These are phyloP conservation scores for Pempheris klunzingeri DNA, from an alignment of 2,797 vertebrate species.

Conservation along the genomic window DNA sequence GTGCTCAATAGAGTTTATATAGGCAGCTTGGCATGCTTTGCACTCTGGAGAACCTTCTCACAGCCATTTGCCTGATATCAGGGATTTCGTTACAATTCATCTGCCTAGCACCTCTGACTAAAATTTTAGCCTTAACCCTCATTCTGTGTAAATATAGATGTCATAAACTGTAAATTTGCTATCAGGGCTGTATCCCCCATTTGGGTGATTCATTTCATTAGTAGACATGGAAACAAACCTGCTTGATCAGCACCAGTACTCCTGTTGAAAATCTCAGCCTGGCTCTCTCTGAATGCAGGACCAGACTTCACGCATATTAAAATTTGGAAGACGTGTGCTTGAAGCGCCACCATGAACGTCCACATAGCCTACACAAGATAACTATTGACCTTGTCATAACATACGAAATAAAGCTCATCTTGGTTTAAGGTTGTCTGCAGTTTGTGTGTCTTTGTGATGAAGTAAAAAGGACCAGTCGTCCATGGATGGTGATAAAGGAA, in stretches of 20 bases:
- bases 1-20: conserved; percentile 74
- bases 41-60: conserved; percentile 82
- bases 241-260: conserved; percentile 65
- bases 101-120: conserved; percentile 82
- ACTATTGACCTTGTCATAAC: conserved; percentile 81
- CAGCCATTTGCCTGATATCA: conserved; percentile 88
- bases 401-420: conserved; percentile 87
- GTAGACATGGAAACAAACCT: conserved; percentile 63
- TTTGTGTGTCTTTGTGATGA: background rate
- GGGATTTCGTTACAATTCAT: conserved; percentile 87
- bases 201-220: conserved; percentile 73
- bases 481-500: no score
- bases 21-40: conserved; percentile 85
- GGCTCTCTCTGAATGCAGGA: conserved; percentile 76
- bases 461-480: background rate
- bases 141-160: conserved; percentile 76
- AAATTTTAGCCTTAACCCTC: conserved; percentile 88
- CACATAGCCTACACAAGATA: conserved; percentile 73
- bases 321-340: conserved; percentile 76
- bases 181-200: conserved; percentile 72
- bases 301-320: conserved; percentile 71
- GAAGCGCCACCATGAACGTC: conserved; percentile 73
- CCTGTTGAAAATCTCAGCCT: conserved; percentile 62
- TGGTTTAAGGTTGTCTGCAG: conserved; percentile 77
- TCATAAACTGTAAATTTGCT: conserved; percentile 80